Evolutionary conservation across 2,797 vertebrate genomes (phyloP), one percentile per base, ranked within the genome.

Genomic region (Danio albolineatus): DNA sequence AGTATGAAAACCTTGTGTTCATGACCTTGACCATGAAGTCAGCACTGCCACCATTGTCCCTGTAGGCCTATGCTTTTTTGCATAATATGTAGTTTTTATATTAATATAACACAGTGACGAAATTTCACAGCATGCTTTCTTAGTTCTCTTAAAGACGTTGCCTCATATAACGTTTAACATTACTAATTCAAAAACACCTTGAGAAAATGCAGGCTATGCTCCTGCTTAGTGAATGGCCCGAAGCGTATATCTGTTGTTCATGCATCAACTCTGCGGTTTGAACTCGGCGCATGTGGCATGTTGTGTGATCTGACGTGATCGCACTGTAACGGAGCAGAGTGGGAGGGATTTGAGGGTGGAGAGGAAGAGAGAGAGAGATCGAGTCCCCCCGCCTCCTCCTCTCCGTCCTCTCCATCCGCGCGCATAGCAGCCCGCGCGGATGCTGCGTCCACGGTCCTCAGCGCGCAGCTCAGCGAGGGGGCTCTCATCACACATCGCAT

Each of bases 401-500:
- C 60, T 62, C 78, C 56, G 69, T 78, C 67, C 77, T 79, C 73
- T 70, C 80, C 71, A 72, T 75, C 83, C 78, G 59, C 82, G 83
- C 85, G 76, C 77, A 86, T 81, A 80, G 78, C 85, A 88, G 86
- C 82, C 89, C 84, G 86, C 86, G 81, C 85, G 91, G 92, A 94
- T 93, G 93, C 92, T 93, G 93, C 88, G 89, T 87, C 91, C 86
- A 84, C 88, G 90, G 90, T 92, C 88, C 90, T 90, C 87, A 91
- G 89, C 84, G 89, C 88, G 87, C 87, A 85, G 83, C 85, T 79
- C 78, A 83, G 79, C 75, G 72, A 85, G 89, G 88, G 83, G 81
- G 80, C 84, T 81, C 81, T 83, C 85, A 84, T 86, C 85, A 81
- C 83, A 85, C 82, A 85, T 83, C 75, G 86, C 85, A 89, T 85